phyloP scores from a whole-genome alignment of 2,797 vertebrate genomes.

The Acomys russatus region DNA sequence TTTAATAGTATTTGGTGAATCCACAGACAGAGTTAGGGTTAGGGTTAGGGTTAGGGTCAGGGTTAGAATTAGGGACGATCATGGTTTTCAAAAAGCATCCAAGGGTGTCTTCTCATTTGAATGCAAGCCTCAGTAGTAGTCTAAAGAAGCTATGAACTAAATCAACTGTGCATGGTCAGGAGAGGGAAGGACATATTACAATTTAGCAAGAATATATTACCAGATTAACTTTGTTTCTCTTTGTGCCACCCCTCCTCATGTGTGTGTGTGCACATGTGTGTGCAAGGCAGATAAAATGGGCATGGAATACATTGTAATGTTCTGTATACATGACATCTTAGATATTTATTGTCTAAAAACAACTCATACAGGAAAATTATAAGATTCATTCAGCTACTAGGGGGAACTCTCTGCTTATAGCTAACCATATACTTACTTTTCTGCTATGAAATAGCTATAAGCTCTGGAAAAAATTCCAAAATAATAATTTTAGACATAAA shows the following conservation, averaged over 20 bases:
- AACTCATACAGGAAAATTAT: background rate
- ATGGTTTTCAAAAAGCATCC: background rate
- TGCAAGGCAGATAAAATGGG: constrained; percentile 30
- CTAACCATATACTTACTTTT: background rate
- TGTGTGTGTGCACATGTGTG: background rate
- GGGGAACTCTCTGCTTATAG: background rate
- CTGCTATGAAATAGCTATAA: background rate
- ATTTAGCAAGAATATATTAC: background rate
- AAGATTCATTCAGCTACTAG: constrained; percentile 34
- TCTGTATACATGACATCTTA: background rate
- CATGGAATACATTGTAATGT: background rate
- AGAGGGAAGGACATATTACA: background rate
- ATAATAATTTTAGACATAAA: background rate
- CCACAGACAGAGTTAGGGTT: background rate
- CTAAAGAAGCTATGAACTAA: constrained; percentile 24
- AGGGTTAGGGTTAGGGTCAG: too few species aligned
- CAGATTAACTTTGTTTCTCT: background rate
- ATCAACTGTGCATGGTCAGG: background rate
- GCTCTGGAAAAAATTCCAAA: background rate
- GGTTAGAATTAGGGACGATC: background rate
- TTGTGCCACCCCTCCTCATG: background rate
- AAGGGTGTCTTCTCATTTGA: background rate
- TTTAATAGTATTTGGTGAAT: background rate
- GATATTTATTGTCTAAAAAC: background rate
- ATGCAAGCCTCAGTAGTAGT: background rate